Percentiles rank a stretch among this genome's conserved stretches.
Evolutionary conservation across 2,113 vertebrate genomes (phyloP).

Genomic region (Hippoglossus stenolepis): DNA sequence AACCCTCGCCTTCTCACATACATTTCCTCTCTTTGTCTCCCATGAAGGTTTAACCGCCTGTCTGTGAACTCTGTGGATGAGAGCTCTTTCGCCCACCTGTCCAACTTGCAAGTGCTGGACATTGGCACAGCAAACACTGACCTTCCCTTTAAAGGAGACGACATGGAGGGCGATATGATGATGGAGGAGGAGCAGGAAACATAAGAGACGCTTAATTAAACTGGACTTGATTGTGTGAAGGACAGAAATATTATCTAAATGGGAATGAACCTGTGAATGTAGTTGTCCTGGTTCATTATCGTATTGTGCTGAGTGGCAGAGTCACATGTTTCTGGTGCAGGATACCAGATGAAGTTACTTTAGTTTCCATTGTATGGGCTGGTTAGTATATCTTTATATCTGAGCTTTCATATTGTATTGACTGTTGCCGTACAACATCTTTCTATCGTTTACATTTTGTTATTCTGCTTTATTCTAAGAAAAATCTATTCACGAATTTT

Average conservation of each 20-base stretch:
- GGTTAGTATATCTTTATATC: conserved; percentile 49
- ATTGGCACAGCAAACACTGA: conserved; percentile 79
- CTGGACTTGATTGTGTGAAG: conserved; percentile 21
- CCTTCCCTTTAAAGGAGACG: conserved; percentile 34
- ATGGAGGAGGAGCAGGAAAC: conserved; percentile 23
- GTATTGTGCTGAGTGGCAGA: conserved; percentile 17
- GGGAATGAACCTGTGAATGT: conserved; percentile 35
- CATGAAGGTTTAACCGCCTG: conserved; percentile 90
- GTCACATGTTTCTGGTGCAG: conserved; percentile 74
- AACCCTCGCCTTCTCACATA: not conserved
- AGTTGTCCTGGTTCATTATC: conserved; percentile 25
- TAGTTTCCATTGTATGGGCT: conserved; percentile 59
- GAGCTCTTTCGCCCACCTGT: conserved; percentile 88
- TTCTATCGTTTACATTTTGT: not conserved
- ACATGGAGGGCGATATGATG: conserved; percentile 5
- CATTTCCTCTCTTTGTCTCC: not conserved
- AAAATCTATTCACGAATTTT: conserved; percentile 2
- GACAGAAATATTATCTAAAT: conserved; percentile 28
- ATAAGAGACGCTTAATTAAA: conserved; percentile 5
- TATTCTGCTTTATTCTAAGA: conserved; percentile 25
- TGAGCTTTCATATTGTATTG: conserved; percentile 31
- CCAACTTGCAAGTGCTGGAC: conserved; percentile 92
- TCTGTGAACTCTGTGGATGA: conserved; percentile 88
- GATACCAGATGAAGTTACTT: conserved; percentile 66
- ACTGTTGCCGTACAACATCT: not conserved